Percentiles rank a stretch among this genome's conserved stretches.
phyloP scores from a whole-genome alignment of 1,140 invertebrate genomes.

The Drosophila gunungcola region DNA sequence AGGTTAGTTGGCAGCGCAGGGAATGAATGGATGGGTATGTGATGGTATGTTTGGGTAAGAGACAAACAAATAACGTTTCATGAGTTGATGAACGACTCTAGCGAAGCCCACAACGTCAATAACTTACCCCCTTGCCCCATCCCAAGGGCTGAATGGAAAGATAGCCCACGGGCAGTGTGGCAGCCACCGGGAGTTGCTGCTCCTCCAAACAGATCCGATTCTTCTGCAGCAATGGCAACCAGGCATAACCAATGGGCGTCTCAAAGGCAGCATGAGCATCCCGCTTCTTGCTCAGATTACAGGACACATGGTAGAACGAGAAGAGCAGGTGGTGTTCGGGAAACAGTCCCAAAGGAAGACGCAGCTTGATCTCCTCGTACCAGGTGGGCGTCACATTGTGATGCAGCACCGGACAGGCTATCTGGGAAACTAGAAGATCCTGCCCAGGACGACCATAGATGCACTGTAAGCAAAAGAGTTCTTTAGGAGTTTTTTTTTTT shows the following conservation, averaged over 20 bases:
- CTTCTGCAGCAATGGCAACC: constrained; percentile 93
- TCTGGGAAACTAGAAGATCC: constrained; percentile 87
- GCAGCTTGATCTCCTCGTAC: constrained; percentile 96
- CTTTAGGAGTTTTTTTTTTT: background rate
- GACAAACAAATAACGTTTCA: constrained; percentile 34
- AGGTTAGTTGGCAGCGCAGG: constrained; percentile 65
- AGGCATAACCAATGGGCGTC: constrained; percentile 95
- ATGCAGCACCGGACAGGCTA: constrained; percentile 91
- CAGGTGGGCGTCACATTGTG: constrained; percentile 92
- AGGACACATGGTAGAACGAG: constrained; percentile 95
- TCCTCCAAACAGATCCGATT: constrained; percentile 92
- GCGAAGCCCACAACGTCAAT: constrained; percentile 26
- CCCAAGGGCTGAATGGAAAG: constrained; percentile 94
- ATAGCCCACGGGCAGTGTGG: constrained; percentile 94
- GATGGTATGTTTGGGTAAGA: constrained; percentile 19
- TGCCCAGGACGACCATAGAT: constrained; percentile 91
- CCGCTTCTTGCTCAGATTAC: constrained; percentile 93
- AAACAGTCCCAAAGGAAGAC: constrained; percentile 91
- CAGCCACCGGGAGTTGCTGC: constrained; percentile 92
- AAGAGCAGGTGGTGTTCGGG: constrained; percentile 93
- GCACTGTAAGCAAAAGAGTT: constrained; percentile 86
- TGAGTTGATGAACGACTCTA: constrained; percentile 59
- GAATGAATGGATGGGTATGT: constrained; percentile 18
- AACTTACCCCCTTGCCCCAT: constrained; percentile 93
- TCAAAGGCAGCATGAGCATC: constrained; percentile 89